Evolutionary conservation across 2,888 invertebrate genomes (phyloP).

Genomic region (Conomelus anceps): DNA sequence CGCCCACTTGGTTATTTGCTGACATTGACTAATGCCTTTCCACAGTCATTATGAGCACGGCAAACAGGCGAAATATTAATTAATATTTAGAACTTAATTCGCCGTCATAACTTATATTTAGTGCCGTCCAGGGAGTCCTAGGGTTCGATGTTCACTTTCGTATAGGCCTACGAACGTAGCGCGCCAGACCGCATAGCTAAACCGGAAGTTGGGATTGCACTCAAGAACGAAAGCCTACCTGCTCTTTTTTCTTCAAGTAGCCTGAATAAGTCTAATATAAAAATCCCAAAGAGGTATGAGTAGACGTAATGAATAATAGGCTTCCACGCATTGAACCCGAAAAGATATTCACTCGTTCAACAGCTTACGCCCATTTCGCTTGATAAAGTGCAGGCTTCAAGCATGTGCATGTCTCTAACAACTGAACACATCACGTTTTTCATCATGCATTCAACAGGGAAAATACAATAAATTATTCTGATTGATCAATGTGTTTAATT

Average conservation of each 20-base stretch:
- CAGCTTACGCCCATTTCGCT: not conserved
- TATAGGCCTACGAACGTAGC: not conserved
- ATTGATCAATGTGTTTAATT: not conserved
- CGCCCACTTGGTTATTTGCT: not conserved
- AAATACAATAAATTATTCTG: not conserved
- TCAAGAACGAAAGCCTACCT: not conserved
- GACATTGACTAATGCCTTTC: slow-evolving; percentile 8
- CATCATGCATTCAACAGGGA: not conserved
- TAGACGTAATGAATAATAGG: not conserved
- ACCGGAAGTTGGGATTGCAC: not conserved
- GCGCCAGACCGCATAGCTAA: too few species aligned
- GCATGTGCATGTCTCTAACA: not conserved
- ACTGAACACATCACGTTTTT: not conserved
- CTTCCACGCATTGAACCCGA: not conserved
- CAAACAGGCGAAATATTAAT: slow-evolving; percentile 3
- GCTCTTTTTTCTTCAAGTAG: not conserved
- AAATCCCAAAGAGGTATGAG: too few species aligned
- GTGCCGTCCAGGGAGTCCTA: not conserved
- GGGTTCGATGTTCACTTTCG: not conserved
- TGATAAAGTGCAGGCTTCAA: not conserved
- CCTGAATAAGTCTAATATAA: not conserved
- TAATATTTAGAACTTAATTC: slow-evolving; percentile 7
- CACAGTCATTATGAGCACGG: not conserved
- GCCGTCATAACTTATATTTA: not conserved
- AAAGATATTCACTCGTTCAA: not conserved